A percentile compares a stretch with the other conserved stretches of the same genome.
phyloP scores from a whole-genome alignment of 2,113 vertebrate species.

The Anhinga rufa region DNA sequence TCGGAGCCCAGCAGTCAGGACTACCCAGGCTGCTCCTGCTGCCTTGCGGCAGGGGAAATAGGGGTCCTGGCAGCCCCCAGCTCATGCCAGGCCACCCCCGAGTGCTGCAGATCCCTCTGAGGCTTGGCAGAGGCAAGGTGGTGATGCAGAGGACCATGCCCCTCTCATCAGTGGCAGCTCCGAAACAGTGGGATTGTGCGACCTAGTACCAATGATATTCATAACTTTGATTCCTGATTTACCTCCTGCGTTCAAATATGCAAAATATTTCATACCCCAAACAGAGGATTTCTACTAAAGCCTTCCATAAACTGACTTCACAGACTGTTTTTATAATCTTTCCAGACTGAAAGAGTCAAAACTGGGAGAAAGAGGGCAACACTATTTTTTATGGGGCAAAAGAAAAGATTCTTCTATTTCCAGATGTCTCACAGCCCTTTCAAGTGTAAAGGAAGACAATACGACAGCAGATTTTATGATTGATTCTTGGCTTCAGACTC shows the following conservation, averaged over 20 bases:
- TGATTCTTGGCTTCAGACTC: background rate
- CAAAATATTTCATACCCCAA: background rate
- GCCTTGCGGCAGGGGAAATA: accelerated
- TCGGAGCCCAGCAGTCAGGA: background rate
- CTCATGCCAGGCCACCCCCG: background rate
- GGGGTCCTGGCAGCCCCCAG: background rate
- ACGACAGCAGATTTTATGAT: conserved; percentile 17
- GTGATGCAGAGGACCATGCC: background rate
- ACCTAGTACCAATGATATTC: background rate
- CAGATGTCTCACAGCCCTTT: conserved; percentile 12
- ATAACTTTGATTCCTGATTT: background rate
- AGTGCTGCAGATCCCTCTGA: background rate
- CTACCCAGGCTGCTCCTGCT: background rate
- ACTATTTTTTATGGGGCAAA: background rate
- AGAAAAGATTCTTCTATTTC: background rate
- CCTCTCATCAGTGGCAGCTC: background rate
- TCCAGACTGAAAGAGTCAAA: background rate
- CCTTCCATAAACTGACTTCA: conserved; percentile 2
- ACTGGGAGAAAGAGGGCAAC: background rate
- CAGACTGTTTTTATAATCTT: background rate
- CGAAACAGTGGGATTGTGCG: background rate
- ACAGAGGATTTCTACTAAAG: background rate
- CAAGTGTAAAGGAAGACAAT: background rate
- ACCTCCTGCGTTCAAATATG: background rate
- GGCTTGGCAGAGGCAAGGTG: background rate